Evolutionary conservation across 2,888 invertebrate genomes (phyloP), one percentile per base, ranked within the genome.

Genomic region (Lasius fuliginosus): DNA sequence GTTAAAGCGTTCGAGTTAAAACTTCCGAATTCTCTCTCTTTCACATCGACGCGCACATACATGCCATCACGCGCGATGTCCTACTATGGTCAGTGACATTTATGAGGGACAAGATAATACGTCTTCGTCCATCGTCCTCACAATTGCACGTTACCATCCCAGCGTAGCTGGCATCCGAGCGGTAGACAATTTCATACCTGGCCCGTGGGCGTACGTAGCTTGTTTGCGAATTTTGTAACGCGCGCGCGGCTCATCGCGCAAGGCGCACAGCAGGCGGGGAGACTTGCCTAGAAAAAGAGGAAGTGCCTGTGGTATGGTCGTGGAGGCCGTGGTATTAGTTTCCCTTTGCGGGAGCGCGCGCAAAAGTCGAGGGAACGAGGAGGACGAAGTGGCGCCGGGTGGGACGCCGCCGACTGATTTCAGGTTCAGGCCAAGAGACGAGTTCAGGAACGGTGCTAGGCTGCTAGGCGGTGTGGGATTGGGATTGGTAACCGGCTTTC

Each of bases 401-500:
- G 95, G 91, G 95, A 95, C 86, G 85, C 67, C 76, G 75, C 81
- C 91, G 86, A 88, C 90, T 89, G 91, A 92, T 93, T 93, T 93
- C 93, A 93, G 93, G 93, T 93, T 93, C 93, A 93, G 89, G 86
- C 89, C 87, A 87, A 81, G 87, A 86, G 87, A 81, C 90, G 90
- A 90, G 92, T 91, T 91, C 88, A 86, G 92, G 89, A 91, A 92
- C 91, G 89, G 89, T 87, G 90, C 89, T 87, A 87, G 85, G 71
- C 85, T 87, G 90, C 89, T 87, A 87, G 85, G 71, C 85, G 84
- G 88, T 85, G 90, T 84, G 90, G 91, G 92, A 92, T 92, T 91
- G 93, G 92, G 92, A 93, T 94, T 92, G 93, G 93, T 92, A 94
- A 94, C 94, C 92, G 93, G 94, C 93, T 93, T 79, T 79, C 79